Evolutionary conservation across 1,140 invertebrate genomes (phyloP), one percentile per base, ranked within the genome.

Genomic region (Elymnias hypermnestra): DNA sequence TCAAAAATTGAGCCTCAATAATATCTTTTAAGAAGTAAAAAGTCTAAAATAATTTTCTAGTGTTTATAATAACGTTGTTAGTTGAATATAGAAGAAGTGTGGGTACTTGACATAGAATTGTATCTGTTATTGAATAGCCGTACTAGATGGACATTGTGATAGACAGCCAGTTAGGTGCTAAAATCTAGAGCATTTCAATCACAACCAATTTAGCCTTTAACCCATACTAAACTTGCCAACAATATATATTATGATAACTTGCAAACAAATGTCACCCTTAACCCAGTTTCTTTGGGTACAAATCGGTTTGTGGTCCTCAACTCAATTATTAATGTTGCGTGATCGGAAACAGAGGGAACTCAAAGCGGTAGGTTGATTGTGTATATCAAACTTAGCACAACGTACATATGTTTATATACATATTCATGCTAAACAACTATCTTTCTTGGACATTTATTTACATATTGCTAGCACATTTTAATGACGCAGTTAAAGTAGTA

Each of bases 101-200:
- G n/a, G n/a, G n/a, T n/a, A n/a, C 25, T 12, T 28, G 8, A 5
- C n/a, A 12, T 28, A 7, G 10, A 28, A 28, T 12, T 28, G 4
- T 5, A 5, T 17, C 13, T 17, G 6, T 10, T 1, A 0, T 23
- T n/a, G 8, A 39, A 33, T 33, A 40, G 26, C 14, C 31, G 18
- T 18, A 29, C 9, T 31, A 47, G 29, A 47, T 48, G 39, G 45
- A 40, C 37, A 10, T 33, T 6, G 9, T 48, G 45, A 48, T 35
- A 31, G 45, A 48, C 47, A 40, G 38, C 15, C 33, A 53, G 42
- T 44, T 51, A 57, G 39, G 39, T 47, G 54, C 56, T 57, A 45
- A 68, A 75, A 75, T 75, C 68, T 75, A 60, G 72, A 72, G 62
- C 72, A 61, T 64, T 72, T 70, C 66, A 75, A 75, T 75, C 63